Conservation (phyloP, 2,113 vertebrate species). For the Copsychus sechellarum region DNA sequence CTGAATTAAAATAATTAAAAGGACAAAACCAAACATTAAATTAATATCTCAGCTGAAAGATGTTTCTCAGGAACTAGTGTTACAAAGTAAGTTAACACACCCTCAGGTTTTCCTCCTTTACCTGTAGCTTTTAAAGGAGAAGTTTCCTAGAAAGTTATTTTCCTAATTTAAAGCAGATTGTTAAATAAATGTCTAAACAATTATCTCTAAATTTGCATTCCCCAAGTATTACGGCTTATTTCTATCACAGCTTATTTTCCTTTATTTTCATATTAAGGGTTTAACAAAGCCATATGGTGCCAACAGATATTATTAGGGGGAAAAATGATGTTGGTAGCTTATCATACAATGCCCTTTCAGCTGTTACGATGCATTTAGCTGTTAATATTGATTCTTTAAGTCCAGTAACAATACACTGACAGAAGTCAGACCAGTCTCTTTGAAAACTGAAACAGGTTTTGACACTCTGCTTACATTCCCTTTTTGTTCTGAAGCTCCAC, state of each 20-base stretch:
- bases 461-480: not conserved
- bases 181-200: not conserved
- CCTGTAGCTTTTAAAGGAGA: not conserved
- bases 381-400: not conserved
- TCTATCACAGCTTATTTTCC: not conserved
- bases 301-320: not conserved
- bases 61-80: not conserved
- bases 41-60: not conserved
- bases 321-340: not conserved
- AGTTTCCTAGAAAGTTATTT: not conserved
- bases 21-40: not conserved
- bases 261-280: not conserved
- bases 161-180: not conserved
- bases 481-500: not conserved
- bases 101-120: not conserved
- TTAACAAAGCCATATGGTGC: not conserved
- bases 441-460: not conserved
- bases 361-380: not conserved
- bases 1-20: constrained; percentile 70
- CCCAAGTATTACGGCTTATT: not conserved
- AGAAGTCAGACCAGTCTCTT: not conserved
- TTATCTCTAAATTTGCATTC: not conserved
- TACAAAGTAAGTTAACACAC: not conserved
- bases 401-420: not conserved
- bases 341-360: not conserved